Evolutionary conservation across 2,797 vertebrate genomes (phyloP).

Genomic region (Clarias laeviceps): DNA sequence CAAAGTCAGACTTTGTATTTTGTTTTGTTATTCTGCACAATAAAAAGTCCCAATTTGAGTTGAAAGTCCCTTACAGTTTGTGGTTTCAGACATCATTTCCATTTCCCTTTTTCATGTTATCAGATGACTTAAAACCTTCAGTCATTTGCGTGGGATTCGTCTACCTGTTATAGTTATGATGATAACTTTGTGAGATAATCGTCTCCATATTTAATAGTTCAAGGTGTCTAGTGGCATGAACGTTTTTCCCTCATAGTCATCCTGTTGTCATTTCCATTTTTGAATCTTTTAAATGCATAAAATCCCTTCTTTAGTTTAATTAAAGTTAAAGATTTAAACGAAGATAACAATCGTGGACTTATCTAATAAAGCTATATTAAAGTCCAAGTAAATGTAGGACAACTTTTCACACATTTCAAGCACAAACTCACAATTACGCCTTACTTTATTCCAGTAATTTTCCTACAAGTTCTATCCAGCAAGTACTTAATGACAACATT

Average conservation of each 20-base stretch:
- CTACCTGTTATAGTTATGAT: neutral
- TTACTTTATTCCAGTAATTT: neutral
- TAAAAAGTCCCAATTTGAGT: no score
- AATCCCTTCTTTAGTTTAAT: neutral
- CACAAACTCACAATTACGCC: neutral
- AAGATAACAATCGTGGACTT: neutral
- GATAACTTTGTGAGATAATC: neutral
- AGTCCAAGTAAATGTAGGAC: neutral
- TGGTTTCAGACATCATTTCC: neutral
- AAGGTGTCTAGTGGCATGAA: neutral
- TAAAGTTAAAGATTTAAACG: neutral
- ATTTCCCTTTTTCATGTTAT: neutral
- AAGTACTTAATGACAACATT: neutral
- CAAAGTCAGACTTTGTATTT: no score
- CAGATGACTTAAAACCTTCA: neutral
- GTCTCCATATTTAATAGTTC: neutral
- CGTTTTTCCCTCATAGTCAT: neutral
- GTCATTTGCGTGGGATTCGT: neutral
- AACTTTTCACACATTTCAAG: neutral
- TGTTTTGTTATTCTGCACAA: no score
- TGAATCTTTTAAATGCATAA: no score
- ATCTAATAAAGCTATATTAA: neutral
- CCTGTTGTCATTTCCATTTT: neutral
- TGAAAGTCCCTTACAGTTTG: neutral
- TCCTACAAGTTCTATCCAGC: neutral